Evolutionary conservation across 2,888 invertebrate genomes (phyloP), one percentile per base, ranked within the genome.

Genomic region (Ophonus ardosiacus): DNA sequence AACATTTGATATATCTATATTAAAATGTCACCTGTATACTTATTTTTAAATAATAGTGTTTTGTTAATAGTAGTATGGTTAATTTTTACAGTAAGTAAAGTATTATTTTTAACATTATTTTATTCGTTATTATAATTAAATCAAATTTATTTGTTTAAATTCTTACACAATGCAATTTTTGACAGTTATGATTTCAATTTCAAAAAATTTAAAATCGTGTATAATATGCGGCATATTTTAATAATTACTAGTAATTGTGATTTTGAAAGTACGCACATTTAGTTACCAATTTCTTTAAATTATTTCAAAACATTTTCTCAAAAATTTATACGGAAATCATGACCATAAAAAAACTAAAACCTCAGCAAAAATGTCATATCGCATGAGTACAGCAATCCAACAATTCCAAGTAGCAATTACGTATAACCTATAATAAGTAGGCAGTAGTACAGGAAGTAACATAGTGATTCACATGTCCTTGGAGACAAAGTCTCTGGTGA

Each of bases 341-440:
- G 31, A 31, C 31, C 31, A 31, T 31, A 51, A 13, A 51, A 51
- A 51, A 51, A 68, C 13, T 68, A 38, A 15, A 31, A 38, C 10
- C 15, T 8, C 63, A 24, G 18, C 18, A 21, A 6, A 21, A 63
- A 63, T 21, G 6, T 21, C 24, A 68, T 68, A 68, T 31, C 38
- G 15, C 68, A 68, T 74, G 71, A 74, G 18, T 40, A 74, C 40
- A 43, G 71, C 71, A 74, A 68, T 74, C 18, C 71, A 74, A 15
- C 71, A 43, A 43, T 74, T 74, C 71, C 43, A 51, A 68, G 68
- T 68, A 68, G 43, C 40, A 74, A 51, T 74, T 74, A 74, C 71
- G 71, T 74, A 74, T 74, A 74, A 74, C 71, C 71, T 74, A 74
- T 74, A 74, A 74, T 74, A 74, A 68, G 68, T 68, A 68, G 17